Percentiles rank a stretch among this genome's conserved stretches.
These are phyloP conservation scores for Drosophila busckii DNA, from an alignment of 1,140 invertebrate genomes.

Conservation along the genomic window DNA sequence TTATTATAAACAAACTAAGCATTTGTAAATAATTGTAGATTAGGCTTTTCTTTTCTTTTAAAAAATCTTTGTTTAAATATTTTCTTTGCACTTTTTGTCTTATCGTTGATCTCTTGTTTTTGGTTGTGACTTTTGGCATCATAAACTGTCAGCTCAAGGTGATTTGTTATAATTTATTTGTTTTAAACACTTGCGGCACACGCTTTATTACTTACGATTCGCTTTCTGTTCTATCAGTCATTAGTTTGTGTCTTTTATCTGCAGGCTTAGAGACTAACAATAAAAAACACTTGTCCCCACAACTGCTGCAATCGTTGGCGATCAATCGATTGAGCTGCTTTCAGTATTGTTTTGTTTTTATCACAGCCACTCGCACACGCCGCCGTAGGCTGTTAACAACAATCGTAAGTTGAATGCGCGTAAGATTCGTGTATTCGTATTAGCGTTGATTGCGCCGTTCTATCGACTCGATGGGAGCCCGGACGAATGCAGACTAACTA, in stretches of 20 bases:
- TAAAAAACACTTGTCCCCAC: constrained; percentile 5
- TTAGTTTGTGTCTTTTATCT: constrained; percentile 17
- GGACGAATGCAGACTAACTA: constrained; percentile 67
- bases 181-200: constrained; percentile 5
- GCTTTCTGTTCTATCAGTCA: constrained; percentile 49
- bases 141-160: too few species aligned
- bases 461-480: constrained; percentile 56
- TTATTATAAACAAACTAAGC: constrained; percentile 1
- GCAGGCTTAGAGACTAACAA: constrained; percentile 12
- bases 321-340: constrained; percentile 10
- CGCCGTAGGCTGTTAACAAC: too few species aligned
- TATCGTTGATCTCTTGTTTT: too few species aligned
- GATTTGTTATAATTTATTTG: too few species aligned
- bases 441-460: constrained; percentile 15
- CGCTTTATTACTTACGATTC: constrained; percentile 48
- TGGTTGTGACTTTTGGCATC: too few species aligned
- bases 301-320: constrained; percentile 11
- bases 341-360: constrained; percentile 28
- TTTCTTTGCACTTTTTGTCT: too few species aligned
- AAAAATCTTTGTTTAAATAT: too few species aligned
- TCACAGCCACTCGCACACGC: too few species aligned
- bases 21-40: too few species aligned
- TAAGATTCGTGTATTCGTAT: constrained; percentile 5
- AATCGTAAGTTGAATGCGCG: too few species aligned
- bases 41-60: too few species aligned